phyloP scores from a whole-genome alignment of 2,888 invertebrate species.

The Neoascia interrupta region DNA sequence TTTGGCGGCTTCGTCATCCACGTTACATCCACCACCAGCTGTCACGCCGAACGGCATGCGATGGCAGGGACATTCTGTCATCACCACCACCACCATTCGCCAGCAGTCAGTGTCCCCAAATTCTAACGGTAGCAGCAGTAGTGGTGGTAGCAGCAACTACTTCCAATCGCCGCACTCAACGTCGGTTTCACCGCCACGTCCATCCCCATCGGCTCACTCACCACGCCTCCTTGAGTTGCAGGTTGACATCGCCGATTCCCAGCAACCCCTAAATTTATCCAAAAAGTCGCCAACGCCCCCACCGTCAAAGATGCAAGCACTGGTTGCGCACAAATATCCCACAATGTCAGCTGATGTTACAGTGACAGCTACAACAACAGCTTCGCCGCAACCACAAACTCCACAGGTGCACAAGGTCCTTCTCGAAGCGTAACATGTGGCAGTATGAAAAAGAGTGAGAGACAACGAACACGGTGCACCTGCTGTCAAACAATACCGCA shows the following conservation, averaged over 20 bases:
- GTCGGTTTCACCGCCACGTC: constrained; percentile 79
- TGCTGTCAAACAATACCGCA: constrained; percentile 51
- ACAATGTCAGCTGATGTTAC: constrained; percentile 78
- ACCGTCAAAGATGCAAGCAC: constrained; percentile 80
- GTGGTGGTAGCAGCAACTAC: constrained; percentile 77
- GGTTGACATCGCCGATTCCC: constrained; percentile 89
- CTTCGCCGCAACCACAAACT: constrained; percentile 66
- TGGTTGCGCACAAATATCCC: constrained; percentile 78
- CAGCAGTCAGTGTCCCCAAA: constrained; percentile 79
- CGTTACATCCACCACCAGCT: constrained; percentile 72
- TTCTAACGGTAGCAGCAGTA: constrained; percentile 74
- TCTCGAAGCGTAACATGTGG: constrained; percentile 82
- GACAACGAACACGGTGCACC: constrained; percentile 59
- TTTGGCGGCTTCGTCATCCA: constrained; percentile 69
- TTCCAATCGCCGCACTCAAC: constrained; percentile 80
- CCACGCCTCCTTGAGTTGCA: constrained; percentile 86
- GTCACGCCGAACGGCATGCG: constrained; percentile 76
- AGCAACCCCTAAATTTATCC: constrained; percentile 93
- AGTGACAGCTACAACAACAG: constrained; percentile 76
- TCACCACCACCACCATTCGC: constrained; percentile 82
- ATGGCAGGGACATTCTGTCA: constrained; percentile 82
- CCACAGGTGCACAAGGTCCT: constrained; percentile 82
- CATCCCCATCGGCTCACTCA: constrained; percentile 78
- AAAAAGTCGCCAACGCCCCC: constrained; percentile 90
- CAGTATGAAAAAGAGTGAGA: constrained; percentile 40